Percentiles rank a stretch among this genome's conserved stretches.
Conservation (phyloP, 2,113 vertebrate species). For the Planiliza haematocheilus region DNA sequence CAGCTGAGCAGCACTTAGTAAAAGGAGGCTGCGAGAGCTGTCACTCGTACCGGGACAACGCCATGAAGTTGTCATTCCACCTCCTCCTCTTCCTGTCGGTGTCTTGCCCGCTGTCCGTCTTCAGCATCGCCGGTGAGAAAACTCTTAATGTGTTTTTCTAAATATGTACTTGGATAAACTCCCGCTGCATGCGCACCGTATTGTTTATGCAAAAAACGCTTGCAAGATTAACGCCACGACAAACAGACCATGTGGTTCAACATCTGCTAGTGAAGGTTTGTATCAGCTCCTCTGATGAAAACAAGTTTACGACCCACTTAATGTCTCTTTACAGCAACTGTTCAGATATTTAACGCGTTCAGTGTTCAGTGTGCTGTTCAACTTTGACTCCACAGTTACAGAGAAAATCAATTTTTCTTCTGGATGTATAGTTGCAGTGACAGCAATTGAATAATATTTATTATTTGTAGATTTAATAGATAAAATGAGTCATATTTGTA, state of each 20-base stretch:
- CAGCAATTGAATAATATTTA: not conserved
- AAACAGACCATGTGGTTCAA: constrained; percentile 1
- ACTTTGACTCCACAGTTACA: not conserved
- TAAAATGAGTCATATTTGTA: not conserved
- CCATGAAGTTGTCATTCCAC: constrained; percentile 68
- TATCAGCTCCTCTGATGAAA: not conserved
- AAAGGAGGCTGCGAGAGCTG: constrained; percentile 20
- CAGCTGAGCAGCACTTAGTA: not conserved
- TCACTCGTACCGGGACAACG: constrained; percentile 35
- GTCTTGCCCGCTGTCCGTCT: constrained; percentile 38
- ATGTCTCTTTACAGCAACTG: not conserved
- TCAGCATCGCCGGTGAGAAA: constrained; percentile 67
- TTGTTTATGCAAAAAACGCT: not conserved
- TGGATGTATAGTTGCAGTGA: not conserved
- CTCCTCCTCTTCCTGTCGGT: constrained; percentile 49
- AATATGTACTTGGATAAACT: not conserved
- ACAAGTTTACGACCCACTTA: too few relatives aligned
- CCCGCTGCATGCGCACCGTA: not conserved
- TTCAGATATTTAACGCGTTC: too few relatives aligned
- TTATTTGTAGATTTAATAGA: too few relatives aligned
- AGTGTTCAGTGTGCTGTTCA: not conserved
- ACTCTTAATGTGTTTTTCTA: constrained; percentile 1
- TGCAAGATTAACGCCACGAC: not conserved
- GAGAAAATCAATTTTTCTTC: not conserved
- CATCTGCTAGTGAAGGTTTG: not conserved